phyloP scores from a whole-genome alignment of 2,888 invertebrate species.

The Chymomyza amoena region DNA sequence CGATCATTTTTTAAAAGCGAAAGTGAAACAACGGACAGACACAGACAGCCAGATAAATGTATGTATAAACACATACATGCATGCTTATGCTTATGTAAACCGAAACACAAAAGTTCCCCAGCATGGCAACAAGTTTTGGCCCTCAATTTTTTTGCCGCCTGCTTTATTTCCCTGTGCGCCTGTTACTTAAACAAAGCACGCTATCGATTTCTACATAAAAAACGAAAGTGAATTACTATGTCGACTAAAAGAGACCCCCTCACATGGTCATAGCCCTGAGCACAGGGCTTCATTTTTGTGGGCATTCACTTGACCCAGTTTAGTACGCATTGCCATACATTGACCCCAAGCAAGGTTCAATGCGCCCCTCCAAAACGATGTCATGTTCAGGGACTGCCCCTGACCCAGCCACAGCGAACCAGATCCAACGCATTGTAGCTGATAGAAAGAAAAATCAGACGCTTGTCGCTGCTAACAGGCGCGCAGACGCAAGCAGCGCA shows the following conservation, averaged over 20 bases:
- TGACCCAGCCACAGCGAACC: constrained; percentile 47
- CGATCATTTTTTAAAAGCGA: constrained; percentile 75
- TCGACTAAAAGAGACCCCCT: not conserved
- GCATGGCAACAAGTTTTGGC: too few species aligned
- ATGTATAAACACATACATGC: not conserved
- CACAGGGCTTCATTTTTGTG: constrained; percentile 5
- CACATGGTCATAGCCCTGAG: constrained; percentile 17
- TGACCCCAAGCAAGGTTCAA: constrained; percentile 59
- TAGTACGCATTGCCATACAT: constrained; percentile 28
- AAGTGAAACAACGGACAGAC: constrained; percentile 56
- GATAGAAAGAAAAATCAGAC: constrained; percentile 75
- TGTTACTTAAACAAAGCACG: constrained; percentile 66
- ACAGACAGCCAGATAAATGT: not conserved
- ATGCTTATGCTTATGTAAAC: too few species aligned
- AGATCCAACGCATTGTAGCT: constrained; percentile 11
- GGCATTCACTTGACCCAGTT: constrained; percentile 49
- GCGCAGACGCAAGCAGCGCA: constrained; percentile 43
- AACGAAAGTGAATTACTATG: constrained; percentile 63
- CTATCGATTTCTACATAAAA: constrained; percentile 76
- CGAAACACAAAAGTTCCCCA: too few species aligned
- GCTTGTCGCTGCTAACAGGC: constrained; percentile 67
- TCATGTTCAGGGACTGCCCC: constrained; percentile 69
- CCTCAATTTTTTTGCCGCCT: not conserved
- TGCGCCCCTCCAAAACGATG: constrained; percentile 52
- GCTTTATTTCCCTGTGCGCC: constrained; percentile 53